A percentile compares a stretch with the other conserved stretches of the same genome.
phyloP scores from a whole-genome alignment of 2,797 vertebrate species.

The Leucoraja ocellata region DNA sequence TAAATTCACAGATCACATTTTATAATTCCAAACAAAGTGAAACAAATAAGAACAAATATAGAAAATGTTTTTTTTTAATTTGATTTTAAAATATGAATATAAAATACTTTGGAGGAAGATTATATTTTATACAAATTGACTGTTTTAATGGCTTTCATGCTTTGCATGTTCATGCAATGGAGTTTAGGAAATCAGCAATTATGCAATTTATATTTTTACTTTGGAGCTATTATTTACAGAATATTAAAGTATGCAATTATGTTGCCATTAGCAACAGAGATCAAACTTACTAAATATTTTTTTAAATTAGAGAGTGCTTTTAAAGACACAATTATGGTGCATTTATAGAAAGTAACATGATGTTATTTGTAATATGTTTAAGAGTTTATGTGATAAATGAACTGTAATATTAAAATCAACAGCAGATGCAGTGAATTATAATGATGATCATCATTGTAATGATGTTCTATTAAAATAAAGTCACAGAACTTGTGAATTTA shows the following conservation, averaged over 20 bases:
- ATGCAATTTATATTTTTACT: conserved; percentile 1
- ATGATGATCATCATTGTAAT: conserved; percentile 11
- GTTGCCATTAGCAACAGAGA: not conserved
- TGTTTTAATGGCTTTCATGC: conserved; percentile 1
- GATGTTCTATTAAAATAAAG: conserved; percentile 27
- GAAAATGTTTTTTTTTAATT: not conserved
- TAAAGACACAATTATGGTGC: not conserved
- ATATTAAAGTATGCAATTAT: conserved; percentile 27
- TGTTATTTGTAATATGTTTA: conserved; percentile 30
- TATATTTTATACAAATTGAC: conserved; percentile 8
- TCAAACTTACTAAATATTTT: conserved; percentile 2
- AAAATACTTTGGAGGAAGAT: not conserved
- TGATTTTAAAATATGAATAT: not conserved
- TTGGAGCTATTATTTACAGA: conserved; percentile 31
- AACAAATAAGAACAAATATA: not conserved
- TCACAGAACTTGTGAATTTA: not conserved
- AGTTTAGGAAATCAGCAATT: conserved; percentile 27
- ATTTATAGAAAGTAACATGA: conserved; percentile 11
- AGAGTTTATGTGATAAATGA: conserved; percentile 36
- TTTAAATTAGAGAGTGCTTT: not conserved
- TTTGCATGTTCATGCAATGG: conserved; percentile 20
- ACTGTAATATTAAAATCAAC: conserved; percentile 28
- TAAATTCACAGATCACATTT: conserved; percentile 1
- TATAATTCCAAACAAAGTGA: not conserved
- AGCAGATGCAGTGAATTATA: not conserved